Base-by-base conservation (phyloP, 92 coral and sea anemone species). In the Siderastrea siderea region DNA sequence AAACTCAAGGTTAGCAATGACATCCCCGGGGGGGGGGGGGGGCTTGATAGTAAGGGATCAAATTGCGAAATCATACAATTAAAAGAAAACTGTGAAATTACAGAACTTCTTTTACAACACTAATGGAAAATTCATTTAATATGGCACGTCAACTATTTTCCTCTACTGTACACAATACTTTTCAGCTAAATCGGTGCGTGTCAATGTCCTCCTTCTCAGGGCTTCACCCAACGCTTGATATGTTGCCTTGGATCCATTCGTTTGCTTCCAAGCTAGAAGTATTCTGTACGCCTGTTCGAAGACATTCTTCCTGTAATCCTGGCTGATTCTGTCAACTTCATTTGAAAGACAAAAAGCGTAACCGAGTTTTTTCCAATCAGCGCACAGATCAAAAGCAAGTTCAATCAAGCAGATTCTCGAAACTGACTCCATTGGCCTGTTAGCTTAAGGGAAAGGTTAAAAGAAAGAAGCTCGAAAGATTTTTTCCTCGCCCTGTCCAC, bases 211-310 rank as follows among this genome's bases (percentile, higher is more conserved):
- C 9, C 14, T 11, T 83, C 61, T 58, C 58, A 83, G 70, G 15
- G 87, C 79, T 19, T 48, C 15, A 14, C 71, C 80, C 14, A 83
- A 73, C 19, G 8, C 80, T 72, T 83, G 80, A 61, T 59, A 83
- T 38, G 71, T 82, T 2, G 87, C 80, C 50, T 5, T 50, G 10
- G 80, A 12, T 26, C 80, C 80, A 5, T 83, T 63, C 12, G 26
- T 12, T 15, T 49, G 71, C 13, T 61, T 6, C 80, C 87, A 83
- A 49, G 50, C 52, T 47, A 5, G 60, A 19, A 83, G 80, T 60
- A 83, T 72, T 74, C 87, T 72, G 62, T 83, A 83, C 2, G 87
- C 73, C 57, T 83, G 87, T 49, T 83, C 87, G 57, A 48, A 17
- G 1, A 83, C 80, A 71, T 83, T 74, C 5, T 3, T 43, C 3